Percentiles rank a stretch among this genome's conserved stretches.
Evolutionary conservation across 2,888 invertebrate species (phyloP).

Genomic region (Nomada ferruginata): DNA sequence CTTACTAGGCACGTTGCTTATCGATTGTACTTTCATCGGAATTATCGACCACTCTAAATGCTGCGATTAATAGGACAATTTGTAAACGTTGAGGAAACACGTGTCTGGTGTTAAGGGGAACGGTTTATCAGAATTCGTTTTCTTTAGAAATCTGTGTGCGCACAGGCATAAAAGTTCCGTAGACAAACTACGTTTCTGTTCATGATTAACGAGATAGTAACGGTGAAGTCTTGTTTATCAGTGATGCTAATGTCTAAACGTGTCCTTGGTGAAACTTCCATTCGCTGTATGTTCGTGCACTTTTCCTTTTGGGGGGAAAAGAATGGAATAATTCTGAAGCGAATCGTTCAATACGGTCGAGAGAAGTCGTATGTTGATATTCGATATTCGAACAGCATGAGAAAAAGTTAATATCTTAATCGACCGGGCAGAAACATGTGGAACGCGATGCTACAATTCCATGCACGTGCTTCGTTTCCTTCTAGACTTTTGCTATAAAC

Average conservation of each 20-base stretch:
- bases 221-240: background rate
- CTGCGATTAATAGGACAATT: background rate
- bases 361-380: background rate
- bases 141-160: conserved; percentile 1
- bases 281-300: background rate
- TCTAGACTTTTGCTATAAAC: too few species aligned
- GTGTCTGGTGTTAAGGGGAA: background rate
- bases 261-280: conserved; percentile 7
- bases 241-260: background rate
- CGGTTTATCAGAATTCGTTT: background rate
- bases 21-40: conserved; percentile 21
- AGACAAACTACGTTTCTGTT: background rate
- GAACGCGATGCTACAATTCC: too few species aligned
- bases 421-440: too few species aligned
- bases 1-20: conserved; percentile 1
- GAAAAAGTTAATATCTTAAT: too few species aligned
- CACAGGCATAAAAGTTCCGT: too few species aligned
- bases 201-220: background rate
- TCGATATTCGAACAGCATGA: background rate
- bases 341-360: background rate
- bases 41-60: conserved; percentile 14
- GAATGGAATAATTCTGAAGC: background rate
- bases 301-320: background rate
- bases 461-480: too few species aligned
- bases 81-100: background rate